Percentiles rank a stretch among this genome's conserved stretches.
Conservation (phyloP, 2,888 invertebrate genomes). For the Rhaphigaster nebulosa region DNA sequence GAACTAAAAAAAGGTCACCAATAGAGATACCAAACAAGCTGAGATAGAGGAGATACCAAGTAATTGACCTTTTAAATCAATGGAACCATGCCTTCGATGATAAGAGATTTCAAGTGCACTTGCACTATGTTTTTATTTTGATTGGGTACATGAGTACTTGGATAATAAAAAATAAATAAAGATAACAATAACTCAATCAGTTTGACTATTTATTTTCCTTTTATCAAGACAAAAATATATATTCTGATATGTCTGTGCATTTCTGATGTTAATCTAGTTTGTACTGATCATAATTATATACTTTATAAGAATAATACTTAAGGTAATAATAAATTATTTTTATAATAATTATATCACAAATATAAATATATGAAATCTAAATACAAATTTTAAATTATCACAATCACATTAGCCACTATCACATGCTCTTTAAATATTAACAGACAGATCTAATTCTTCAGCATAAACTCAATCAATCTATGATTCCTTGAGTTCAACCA, state of each 20-base stretch:
- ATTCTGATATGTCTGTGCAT: background rate
- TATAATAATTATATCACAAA: constrained; percentile 15
- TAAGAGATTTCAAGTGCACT: background rate
- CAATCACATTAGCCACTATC: background rate
- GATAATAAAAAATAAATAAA: background rate
- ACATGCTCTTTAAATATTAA: background rate
- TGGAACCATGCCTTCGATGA: background rate
- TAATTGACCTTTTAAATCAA: background rate
- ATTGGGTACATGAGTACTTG: background rate
- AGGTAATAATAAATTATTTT: background rate
- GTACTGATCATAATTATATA: background rate
- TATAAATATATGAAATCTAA: background rate
- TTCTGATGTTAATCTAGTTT: background rate
- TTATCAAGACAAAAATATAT: background rate
- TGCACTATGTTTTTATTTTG: background rate
- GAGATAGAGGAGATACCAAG: background rate
- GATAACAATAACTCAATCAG: background rate
- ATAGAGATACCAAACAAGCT: background rate
- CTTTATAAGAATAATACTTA: background rate
- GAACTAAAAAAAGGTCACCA: background rate
- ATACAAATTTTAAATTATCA: background rate
- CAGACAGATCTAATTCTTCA: background rate
- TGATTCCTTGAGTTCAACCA: background rate
- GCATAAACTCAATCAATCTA: background rate
- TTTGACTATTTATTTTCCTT: background rate